Evolutionary conservation across 2,113 vertebrate species (phyloP).

Genomic region (Ophthalmolycus amberensis): DNA sequence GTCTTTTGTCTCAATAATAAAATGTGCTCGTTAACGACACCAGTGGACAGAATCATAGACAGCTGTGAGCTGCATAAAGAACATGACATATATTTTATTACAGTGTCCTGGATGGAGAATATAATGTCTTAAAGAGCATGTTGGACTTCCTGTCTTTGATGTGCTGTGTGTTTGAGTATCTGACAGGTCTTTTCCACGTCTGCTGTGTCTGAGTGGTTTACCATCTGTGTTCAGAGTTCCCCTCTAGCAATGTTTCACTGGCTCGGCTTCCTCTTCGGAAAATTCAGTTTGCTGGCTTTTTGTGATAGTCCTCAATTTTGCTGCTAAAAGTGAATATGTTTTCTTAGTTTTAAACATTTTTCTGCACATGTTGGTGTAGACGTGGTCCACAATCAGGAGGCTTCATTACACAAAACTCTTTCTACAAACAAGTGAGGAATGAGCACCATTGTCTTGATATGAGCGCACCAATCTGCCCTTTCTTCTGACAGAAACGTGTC

Average conservation of each 20-base stretch:
- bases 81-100: neutral
- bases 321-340: neutral
- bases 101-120: neutral
- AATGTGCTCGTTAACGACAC: neutral
- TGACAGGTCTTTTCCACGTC: slow-evolving; percentile 36
- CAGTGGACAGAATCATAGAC: neutral
- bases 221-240: slow-evolving; percentile 38
- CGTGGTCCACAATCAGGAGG: neutral
- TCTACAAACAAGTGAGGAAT: neutral
- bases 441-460: neutral
- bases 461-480: neutral
- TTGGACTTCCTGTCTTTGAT: slow-evolving; percentile 29
- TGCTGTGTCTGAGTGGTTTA: slow-evolving; percentile 37
- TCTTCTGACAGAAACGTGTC: neutral
- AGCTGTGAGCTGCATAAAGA: neutral
- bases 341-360: neutral
- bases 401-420: neutral
- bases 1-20: neutral
- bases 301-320: neutral
- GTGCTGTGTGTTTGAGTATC: slow-evolving; percentile 26
- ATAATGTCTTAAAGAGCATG: neutral
- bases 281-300: neutral
- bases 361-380: neutral
- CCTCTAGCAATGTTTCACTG: slow-evolving; percentile 1
- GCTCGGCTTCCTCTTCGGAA: slow-evolving; percentile 6